These are phyloP conservation scores for Glossophaga mutica DNA, from an alignment of 2,797 vertebrate genomes.

Conservation along the genomic window DNA sequence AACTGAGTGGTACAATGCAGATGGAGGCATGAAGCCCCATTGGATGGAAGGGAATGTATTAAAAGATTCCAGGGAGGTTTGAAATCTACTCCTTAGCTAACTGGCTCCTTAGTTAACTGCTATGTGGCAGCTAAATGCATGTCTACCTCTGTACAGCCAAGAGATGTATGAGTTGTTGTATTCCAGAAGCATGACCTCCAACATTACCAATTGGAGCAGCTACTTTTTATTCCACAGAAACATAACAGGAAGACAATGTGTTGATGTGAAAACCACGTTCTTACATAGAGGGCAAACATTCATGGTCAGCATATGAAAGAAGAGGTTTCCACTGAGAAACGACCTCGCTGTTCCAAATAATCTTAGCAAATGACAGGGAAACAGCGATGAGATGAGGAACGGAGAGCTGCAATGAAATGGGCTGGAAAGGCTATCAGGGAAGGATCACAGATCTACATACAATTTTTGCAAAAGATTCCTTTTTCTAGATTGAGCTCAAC, in stretches of 20 bases:
- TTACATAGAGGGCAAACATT: neutral
- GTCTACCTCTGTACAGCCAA: neutral
- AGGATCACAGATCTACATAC: neutral
- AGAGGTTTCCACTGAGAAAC: neutral
- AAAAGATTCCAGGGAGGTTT: neutral
- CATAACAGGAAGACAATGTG: neutral
- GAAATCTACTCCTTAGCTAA: neutral
- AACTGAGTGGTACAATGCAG: neutral
- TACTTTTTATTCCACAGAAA: neutral
- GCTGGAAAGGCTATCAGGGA: neutral
- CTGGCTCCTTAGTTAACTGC: neutral
- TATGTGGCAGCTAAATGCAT: neutral
- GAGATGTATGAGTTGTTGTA: neutral
- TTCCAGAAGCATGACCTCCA: neutral
- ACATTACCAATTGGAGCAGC: neutral
- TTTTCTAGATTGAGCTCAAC: neutral
- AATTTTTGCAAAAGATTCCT: neutral
- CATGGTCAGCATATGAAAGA: neutral
- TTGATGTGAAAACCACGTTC: neutral
- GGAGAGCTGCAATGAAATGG: neutral
- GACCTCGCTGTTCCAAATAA: neutral
- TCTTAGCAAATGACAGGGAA: neutral
- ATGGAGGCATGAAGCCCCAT: neutral
- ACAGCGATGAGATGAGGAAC: neutral
- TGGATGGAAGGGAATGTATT: neutral